A percentile compares a stretch with the other conserved stretches of the same genome.
These are phyloP conservation scores for Pantala flavescens DNA, from an alignment of 1,140 invertebrate species.

Conservation along the genomic window DNA sequence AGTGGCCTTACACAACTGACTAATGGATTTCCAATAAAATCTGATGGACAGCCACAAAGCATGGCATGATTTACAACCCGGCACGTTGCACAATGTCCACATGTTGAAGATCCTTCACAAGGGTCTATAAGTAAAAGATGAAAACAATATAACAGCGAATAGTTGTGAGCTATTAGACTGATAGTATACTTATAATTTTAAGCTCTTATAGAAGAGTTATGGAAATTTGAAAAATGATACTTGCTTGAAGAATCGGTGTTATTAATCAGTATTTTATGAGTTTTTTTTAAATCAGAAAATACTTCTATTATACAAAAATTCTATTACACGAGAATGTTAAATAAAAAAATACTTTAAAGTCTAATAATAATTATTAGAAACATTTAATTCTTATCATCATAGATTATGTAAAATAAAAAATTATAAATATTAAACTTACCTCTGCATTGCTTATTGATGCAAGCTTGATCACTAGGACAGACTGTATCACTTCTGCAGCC, in stretches of 20 bases:
- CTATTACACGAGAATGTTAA: too few species aligned
- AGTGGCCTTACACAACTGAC: constrained; percentile 56
- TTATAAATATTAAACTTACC: constrained; percentile 39
- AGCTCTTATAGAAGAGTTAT: too few species aligned
- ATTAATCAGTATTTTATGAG: too few species aligned
- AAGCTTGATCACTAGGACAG: constrained; percentile 61
- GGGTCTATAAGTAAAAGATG: constrained; percentile 50
- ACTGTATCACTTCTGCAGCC: constrained; percentile 74
- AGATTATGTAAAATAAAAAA: too few species aligned
- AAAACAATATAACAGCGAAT: constrained; percentile 13
- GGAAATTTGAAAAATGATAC: too few species aligned
- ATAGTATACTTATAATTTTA: too few species aligned
- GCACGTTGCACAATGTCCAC: constrained; percentile 74
- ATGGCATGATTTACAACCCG: constrained; percentile 69
- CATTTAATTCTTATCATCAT: too few species aligned
- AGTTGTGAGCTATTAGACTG: constrained; percentile 14
- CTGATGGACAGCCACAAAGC: constrained; percentile 70
- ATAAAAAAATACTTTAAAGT: too few species aligned
- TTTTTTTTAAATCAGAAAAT: too few species aligned
- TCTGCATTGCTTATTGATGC: constrained; percentile 70
- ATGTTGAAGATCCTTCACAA: constrained; percentile 52
- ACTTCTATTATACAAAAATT: too few species aligned
- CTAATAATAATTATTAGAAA: too few species aligned
- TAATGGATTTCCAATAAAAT: constrained; percentile 69
- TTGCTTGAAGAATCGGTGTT: too few species aligned